phyloP scores from a whole-genome alignment of 2,797 vertebrate species.

The Triplophysa yarkandensis region DNA sequence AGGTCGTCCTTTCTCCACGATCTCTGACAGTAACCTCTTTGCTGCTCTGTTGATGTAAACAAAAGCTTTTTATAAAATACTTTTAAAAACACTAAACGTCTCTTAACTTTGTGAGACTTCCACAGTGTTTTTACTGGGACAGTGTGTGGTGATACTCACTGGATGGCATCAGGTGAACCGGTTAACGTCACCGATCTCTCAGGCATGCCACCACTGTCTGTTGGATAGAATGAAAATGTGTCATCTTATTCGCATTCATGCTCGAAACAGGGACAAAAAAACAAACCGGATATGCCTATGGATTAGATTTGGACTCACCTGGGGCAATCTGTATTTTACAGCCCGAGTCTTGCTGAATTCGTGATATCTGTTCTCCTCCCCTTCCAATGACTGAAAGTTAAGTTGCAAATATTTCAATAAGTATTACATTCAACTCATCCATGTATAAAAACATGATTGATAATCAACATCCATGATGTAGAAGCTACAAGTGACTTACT shows the following conservation, averaged over 20 bases:
- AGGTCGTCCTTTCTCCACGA: constrained; percentile 96
- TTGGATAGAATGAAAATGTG: constrained; percentile 51
- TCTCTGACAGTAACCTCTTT: constrained; percentile 92
- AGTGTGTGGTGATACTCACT: constrained; percentile 77
- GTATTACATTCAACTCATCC: background rate
- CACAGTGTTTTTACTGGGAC: background rate
- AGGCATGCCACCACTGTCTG: constrained; percentile 97
- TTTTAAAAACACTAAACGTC: background rate
- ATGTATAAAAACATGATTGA: too few species aligned
- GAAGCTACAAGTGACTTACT: constrained; percentile 82
- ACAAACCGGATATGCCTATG: background rate
- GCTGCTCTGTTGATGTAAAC: constrained; percentile 76
- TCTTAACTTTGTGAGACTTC: background rate
- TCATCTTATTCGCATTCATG: background rate
- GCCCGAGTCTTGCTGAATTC: constrained; percentile 96
- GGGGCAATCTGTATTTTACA: constrained; percentile 99
- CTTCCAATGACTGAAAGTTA: constrained; percentile 89
- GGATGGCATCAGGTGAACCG: constrained; percentile 91
- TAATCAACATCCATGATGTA: background rate
- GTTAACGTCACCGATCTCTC: constrained; percentile 96
- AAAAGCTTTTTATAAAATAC: background rate
- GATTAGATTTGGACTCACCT: constrained; percentile 72
- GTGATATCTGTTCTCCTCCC: constrained; percentile 98
- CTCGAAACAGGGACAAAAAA: too few species aligned
- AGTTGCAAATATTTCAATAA: background rate